A percentile compares a stretch with the other conserved stretches of the same genome.
Evolutionary conservation across 2,113 vertebrate genomes (phyloP).

Genomic region (Cheilinus undulatus): DNA sequence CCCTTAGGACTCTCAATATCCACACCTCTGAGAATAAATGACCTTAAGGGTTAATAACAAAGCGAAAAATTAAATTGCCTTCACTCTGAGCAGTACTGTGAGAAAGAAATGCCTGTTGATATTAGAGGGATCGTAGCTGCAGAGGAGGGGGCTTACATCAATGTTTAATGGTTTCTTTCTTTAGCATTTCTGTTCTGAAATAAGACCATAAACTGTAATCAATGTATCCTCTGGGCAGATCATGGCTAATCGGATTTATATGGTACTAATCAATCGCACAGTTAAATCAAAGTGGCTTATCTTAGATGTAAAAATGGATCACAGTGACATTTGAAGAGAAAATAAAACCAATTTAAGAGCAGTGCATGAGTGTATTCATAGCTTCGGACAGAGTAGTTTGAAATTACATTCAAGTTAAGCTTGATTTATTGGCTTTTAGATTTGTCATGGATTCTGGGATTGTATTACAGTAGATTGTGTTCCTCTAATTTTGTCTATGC

Average conservation of each 20-base stretch:
- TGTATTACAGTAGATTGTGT: too few species aligned
- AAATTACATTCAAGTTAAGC: too few species aligned
- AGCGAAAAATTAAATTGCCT: conserved; percentile 8
- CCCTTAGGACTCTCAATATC: neutral
- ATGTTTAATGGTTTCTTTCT: conserved; percentile 5
- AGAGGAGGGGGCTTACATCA: neutral
- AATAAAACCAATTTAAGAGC: too few species aligned
- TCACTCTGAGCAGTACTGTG: neutral
- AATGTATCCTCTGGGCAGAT: neutral
- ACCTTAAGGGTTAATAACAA: conserved; percentile 40
- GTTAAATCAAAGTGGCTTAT: neutral
- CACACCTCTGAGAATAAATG: conserved; percentile 2
- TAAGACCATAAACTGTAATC: neutral
- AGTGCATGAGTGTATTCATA: too few species aligned
- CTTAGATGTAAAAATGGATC: neutral
- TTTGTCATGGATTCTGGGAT: too few species aligned
- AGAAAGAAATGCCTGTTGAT: conserved; percentile 14
- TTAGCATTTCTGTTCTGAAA: neutral
- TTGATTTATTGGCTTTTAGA: too few species aligned
- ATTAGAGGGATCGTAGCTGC: neutral
- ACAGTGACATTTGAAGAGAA: too few species aligned
- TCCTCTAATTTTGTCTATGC: too few species aligned
- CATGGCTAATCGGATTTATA: neutral
- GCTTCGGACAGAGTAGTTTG: too few species aligned
- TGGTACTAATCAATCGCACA: neutral